Base-by-base conservation (phyloP, 2,797 vertebrate species). In the Euphonia xanthogaster region DNA sequence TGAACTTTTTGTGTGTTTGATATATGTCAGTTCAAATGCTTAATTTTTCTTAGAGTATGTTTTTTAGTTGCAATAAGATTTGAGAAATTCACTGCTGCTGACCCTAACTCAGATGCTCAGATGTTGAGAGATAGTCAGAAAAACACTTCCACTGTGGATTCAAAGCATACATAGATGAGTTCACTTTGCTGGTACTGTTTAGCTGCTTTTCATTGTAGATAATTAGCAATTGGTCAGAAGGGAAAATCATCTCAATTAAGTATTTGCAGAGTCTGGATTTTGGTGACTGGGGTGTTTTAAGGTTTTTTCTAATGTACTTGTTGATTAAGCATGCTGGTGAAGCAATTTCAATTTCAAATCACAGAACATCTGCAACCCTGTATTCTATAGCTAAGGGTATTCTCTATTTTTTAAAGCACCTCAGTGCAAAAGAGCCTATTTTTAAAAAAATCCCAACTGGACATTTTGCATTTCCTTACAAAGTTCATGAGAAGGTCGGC, bases 361-460 rank as follows among this genome's bases (percentile, higher is more conserved):
- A 22, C 61, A 65, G 47, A 54, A 79, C 48, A 90, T 91, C 88
- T 92, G 55, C 85, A 90, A 66, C 35, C 18, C 28, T 12, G 33
- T 76, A 42, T 87, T 93, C 66, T 86, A 66, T 83, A 94, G 84
- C 81, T 94, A 94, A 86, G 77, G 75, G 71, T 93, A 92, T 25
- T 42, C 53, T 91, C 54, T 95, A 22, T 53, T 87, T 95, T 65
- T 94, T 67, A 23, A 79, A 80, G 76, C 50, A 76, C 28, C 51
- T 86, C 10, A 45, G n/a, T 83, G 51, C 27, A 85, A 63, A 78
- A 93, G 24, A 88, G 66, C 28, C 71, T 92, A 72, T 92, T 47
- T 14, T 10, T 81, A 57, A 55, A 60, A 87, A 54, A 82, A 76
- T 55, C 31, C 11, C 67, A 72, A 4, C 75, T 85, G 54, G 83